These are phyloP conservation scores for Drosophila testacea DNA, from an alignment of 2,888 invertebrate genomes.

Conservation along the genomic window DNA sequence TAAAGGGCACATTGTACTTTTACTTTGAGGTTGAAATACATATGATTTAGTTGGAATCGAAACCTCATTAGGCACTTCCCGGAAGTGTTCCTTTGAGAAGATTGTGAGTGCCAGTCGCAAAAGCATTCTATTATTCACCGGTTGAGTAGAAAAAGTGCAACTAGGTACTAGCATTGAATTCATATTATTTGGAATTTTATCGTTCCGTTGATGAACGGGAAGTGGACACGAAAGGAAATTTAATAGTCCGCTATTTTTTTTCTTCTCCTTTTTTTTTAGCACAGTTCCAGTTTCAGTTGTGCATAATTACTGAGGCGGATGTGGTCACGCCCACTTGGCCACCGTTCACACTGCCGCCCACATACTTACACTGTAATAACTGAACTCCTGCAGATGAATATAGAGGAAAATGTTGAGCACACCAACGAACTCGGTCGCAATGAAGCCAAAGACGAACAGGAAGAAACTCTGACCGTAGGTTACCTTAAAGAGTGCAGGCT, in stretches of 20 bases:
- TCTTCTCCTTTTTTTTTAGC: background rate
- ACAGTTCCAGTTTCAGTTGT: background rate
- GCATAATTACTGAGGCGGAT: constrained; percentile 29
- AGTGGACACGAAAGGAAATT: constrained; percentile 16
- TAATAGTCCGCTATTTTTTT: too few relatives aligned
- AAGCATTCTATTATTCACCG: background rate
- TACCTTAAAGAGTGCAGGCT: constrained; percentile 93
- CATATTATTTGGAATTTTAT: background rate
- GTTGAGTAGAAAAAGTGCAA: background rate
- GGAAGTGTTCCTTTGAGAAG: background rate
- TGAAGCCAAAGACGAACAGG: constrained; percentile 93
- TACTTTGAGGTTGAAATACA: background rate
- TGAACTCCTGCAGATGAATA: constrained; percentile 86
- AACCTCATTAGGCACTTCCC: background rate
- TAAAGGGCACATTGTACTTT: background rate
- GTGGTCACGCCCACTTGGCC: background rate
- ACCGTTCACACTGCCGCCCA: too few relatives aligned
- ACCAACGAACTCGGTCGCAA: constrained; percentile 93
- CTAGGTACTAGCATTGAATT: background rate
- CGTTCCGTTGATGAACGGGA: constrained; percentile 15
- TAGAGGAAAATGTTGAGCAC: constrained; percentile 95
- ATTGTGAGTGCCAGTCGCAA: background rate
- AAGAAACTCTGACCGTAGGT: constrained; percentile 95
- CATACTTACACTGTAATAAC: constrained; percentile 83
- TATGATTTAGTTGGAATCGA: background rate